These are phyloP conservation scores for Tetrapedia diversipes DNA, from an alignment of 2,888 invertebrate genomes.

Conservation along the genomic window DNA sequence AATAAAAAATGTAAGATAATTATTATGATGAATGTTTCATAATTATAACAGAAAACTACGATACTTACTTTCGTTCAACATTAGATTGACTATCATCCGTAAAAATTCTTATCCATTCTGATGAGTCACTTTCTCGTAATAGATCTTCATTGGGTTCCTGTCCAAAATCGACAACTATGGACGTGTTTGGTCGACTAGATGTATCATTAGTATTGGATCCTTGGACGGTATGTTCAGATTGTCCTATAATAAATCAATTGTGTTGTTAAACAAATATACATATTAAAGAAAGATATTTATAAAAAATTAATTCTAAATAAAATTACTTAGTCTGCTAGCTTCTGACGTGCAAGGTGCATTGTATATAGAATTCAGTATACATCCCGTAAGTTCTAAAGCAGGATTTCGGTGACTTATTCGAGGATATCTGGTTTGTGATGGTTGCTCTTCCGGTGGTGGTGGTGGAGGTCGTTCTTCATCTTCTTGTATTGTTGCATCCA, in stretches of 20 bases:
- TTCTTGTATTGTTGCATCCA: conserved; percentile 80
- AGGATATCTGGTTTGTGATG: conserved; percentile 71
- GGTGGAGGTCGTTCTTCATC: conserved; percentile 78
- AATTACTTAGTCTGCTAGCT: conserved; percentile 73
- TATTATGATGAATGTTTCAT: neutral
- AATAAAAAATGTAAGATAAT: conserved; percentile 18
- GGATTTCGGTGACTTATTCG: conserved; percentile 73
- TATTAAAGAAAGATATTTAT: neutral
- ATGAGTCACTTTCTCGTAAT: conserved; percentile 73
- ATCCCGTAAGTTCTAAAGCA: conserved; percentile 81
- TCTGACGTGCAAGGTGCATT: conserved; percentile 76
- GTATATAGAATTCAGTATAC: conserved; percentile 83
- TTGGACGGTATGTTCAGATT: conserved; percentile 58
- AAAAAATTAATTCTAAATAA: neutral
- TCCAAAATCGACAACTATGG: conserved; percentile 73
- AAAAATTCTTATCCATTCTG: conserved; percentile 79
- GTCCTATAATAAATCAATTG: conserved; percentile 54
- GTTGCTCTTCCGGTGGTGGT: conserved; percentile 71
- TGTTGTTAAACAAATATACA: neutral
- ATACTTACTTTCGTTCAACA: conserved; percentile 73
- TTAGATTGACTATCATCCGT: conserved; percentile 73
- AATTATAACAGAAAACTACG: neutral
- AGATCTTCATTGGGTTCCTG: conserved; percentile 72
- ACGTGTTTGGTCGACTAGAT: conserved; percentile 48
- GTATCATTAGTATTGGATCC: conserved; percentile 39